Evolutionary conservation across 2,888 invertebrate genomes (phyloP), one percentile per base, ranked within the genome.

Genomic region (Leptinotarsa juncta): DNA sequence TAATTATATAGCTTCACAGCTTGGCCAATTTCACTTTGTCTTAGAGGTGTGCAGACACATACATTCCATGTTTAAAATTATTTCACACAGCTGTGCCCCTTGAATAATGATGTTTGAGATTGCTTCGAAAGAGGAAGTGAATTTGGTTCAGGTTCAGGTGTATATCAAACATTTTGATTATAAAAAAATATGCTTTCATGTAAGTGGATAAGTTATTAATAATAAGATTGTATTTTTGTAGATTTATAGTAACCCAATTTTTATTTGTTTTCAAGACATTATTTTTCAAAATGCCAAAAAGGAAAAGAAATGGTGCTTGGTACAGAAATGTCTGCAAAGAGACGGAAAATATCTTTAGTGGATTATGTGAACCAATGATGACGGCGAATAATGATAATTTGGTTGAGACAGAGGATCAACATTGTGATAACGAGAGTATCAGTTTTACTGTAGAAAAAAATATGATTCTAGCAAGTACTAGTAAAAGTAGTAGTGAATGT

Each of bases 321-420:
- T 51, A 51, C 50, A 51, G 50, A 51, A 51, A 51, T 51, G 15
- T 51, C 50, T 51, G 50, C 50, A 51, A 51, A 51, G 50, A 51
- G 50, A 51, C 12, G 16, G 50, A 51, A 51, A 51, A 51, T 51
- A 51, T 51, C 51, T 51, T 51, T 16, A n/a, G 51, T n/a, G n/a
- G 16, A 51, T 16, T 26, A n/a, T 51, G 51, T 51, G 15, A 51
- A 51, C 51, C 51, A 15, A n/a, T 16, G 51, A n/a, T 51, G 51
- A 51, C 15, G n/a, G n/a, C 51, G 51, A 51, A 51, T 51, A 51
- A 51, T 51, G 26, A 26, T 26, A 26, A 26, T 26, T 51, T 51
- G 51, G 51, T 51, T 51, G 51, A 51, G 14, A 51, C 51, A 14
- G 51, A 51, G 51, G 51, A 51, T 51, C 51, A 51, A 51, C 51